Percentiles rank a stretch among this genome's conserved stretches.
Conservation (phyloP, 1,140 invertebrate species). For the Drosophila mojavensis region DNA sequence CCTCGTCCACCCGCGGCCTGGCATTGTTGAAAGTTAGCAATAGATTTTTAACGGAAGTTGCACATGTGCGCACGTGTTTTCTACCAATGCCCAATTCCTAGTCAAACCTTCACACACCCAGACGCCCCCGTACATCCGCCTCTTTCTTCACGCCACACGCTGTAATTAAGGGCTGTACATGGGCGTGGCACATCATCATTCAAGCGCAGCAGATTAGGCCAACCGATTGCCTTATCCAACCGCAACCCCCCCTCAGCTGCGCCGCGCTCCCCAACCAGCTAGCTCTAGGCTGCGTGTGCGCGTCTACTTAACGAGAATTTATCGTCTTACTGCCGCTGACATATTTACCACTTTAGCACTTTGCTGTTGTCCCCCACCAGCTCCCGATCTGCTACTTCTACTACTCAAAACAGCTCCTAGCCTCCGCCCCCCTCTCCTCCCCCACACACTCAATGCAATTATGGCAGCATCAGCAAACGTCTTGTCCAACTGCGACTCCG, state of each 20-base stretch:
- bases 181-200: constrained; percentile 80
- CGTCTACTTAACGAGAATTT: constrained; percentile 81
- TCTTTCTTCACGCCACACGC: constrained; percentile 53
- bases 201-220: constrained; percentile 78
- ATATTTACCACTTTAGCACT: constrained; percentile 81
- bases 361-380: constrained; percentile 20
- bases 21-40: constrained; percentile 83
- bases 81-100: constrained; percentile 21
- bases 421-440: not conserved
- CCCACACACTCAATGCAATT: constrained; percentile 31
- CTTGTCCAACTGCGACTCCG: constrained; percentile 40
- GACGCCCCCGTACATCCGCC: not conserved
- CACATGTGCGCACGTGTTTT: constrained; percentile 81
- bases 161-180: constrained; percentile 74
- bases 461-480: constrained; percentile 45
- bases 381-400: constrained; percentile 11
- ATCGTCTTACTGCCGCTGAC: constrained; percentile 75
- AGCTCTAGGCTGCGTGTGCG: constrained; percentile 65
- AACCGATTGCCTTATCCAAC: constrained; percentile 58
- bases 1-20: not conserved
- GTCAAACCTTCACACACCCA: not conserved
- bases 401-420: constrained; percentile 1
- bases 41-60: constrained; percentile 82
- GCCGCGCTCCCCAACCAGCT: not conserved
- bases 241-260: not conserved